A percentile compares a stretch with the other conserved stretches of the same genome.
These are phyloP conservation scores for Scaptomyza polygonia DNA, from an alignment of 2,888 invertebrate genomes.

Conservation along the genomic window DNA sequence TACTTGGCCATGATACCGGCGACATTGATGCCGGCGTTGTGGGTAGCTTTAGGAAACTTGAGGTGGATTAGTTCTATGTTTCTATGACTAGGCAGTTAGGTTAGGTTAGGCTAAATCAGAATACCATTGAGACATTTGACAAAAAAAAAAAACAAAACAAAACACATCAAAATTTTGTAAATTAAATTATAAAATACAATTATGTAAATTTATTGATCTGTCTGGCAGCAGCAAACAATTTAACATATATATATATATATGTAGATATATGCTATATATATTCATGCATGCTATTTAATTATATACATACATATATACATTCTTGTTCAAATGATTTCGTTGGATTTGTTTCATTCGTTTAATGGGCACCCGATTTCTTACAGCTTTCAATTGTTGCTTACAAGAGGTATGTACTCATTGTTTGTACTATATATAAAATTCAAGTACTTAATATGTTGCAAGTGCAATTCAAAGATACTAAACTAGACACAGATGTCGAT, in stretches of 20 bases:
- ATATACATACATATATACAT: slow-evolving; percentile 58
- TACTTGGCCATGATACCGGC: slow-evolving; percentile 87
- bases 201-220: slow-evolving; percentile 7
- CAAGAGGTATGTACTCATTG: slow-evolving; percentile 26
- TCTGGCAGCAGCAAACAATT: slow-evolving; percentile 13
- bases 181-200: slow-evolving; percentile 52
- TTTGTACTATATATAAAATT: background rate
- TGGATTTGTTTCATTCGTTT: slow-evolving; percentile 3
- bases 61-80: slow-evolving; percentile 87
- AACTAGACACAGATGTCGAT: background rate
- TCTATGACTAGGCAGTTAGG: slow-evolving; percentile 37
- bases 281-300: slow-evolving; percentile 65
- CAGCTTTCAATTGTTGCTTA: background rate
- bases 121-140: slow-evolving; percentile 77
- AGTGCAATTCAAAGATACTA: slow-evolving; percentile 1
- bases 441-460: slow-evolving; percentile 5
- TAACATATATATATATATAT: slow-evolving; percentile 21
- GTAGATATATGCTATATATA: slow-evolving; percentile 31
- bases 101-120: slow-evolving; percentile 67
- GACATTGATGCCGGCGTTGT: slow-evolving; percentile 90
- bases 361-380: background rate
- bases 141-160: slow-evolving; percentile 31
- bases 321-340: slow-evolving; percentile 37
- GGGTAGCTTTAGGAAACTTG: slow-evolving; percentile 93
- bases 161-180: slow-evolving; percentile 14